Conservation (phyloP, 2,888 invertebrate species). For the Mesochorus sp. region DNA sequence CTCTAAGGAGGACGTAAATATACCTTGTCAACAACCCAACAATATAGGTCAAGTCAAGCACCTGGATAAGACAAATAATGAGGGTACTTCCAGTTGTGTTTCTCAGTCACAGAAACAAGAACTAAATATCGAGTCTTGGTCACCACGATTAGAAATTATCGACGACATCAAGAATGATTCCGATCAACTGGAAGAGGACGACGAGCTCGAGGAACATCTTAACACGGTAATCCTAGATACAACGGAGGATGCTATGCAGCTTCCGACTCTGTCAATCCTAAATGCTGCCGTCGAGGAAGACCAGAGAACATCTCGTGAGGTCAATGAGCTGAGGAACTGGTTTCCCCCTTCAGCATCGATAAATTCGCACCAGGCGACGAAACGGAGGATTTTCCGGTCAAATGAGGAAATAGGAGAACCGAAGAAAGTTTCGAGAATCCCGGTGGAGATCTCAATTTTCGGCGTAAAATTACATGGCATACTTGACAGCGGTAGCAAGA, state of each 20-base stretch:
- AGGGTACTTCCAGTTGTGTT: neutral
- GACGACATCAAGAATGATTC: neutral
- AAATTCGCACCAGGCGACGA: neutral
- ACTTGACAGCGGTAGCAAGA: constrained; percentile 6
- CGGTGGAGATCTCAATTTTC: constrained; percentile 22
- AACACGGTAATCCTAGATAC: too few relatives aligned
- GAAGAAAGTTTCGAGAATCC: neutral
- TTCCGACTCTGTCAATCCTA: neutral
- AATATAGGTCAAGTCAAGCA: neutral
- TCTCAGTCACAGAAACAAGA: neutral
- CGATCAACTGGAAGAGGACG: neutral
- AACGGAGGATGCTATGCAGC: neutral
- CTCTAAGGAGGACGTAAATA: neutral
- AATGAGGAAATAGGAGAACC: neutral
- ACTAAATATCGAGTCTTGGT: neutral
- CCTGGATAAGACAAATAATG: neutral
- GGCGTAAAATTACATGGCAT: constrained; percentile 8
- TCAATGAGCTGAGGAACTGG: too few relatives aligned
- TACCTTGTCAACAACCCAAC: too few relatives aligned
- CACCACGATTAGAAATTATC: neutral
- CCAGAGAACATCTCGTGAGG: too few relatives aligned
- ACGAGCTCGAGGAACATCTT: neutral
- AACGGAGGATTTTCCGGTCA: constrained; percentile 15
- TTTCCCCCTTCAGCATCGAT: neutral
- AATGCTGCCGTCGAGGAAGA: too few relatives aligned